Evolutionary conservation across 2,113 vertebrate genomes (phyloP), one percentile per base, ranked within the genome.

Genomic region (Buteo buteo): DNA sequence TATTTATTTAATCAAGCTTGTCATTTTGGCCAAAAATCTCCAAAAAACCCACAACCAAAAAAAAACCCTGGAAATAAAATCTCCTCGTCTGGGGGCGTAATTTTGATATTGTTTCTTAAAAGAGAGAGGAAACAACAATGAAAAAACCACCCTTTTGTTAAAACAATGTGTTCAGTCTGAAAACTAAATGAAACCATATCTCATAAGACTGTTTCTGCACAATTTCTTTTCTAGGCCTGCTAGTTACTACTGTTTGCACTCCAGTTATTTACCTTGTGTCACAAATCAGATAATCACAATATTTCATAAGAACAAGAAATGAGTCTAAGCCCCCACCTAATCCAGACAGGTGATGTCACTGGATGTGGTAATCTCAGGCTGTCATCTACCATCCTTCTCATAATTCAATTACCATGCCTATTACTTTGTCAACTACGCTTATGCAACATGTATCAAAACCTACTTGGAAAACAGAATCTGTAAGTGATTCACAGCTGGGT

Each of bases 301-400:
- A 76, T 96, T 96, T 92, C 13, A 5, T 74, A 89, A 96, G 40
- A 82, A 20, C 10, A 82, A 86, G 59, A 81, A 93, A 89, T 0
- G 0, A 76, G 31, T 44, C 73, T 85, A 87, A 76, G 21, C 36
- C 88, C 47, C 52, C 95, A 94, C 91, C 92, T 94, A 72, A 95
- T 69, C 55, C 83, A 96, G 94, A 92, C 92, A 84, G 80, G 81
- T 95, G 94, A 95, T 82, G 92, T 96, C 94, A 96, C 69, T 82
- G 49, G 22, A 92, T 96, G 82, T 93, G 54, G 61, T 45, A 95
- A 97, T 94, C 88, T 87, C 73, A 91, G 88, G 28, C 65, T 2
- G 7, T 74, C 86, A 92, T 81, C 88, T 80, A 71, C 90, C 80
- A 91, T 84, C 31, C 44, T 57, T 42, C 86, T 93, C 86, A 82